Conservation (phyloP, 2,888 invertebrate genomes). For the Miltochrista miniata region DNA sequence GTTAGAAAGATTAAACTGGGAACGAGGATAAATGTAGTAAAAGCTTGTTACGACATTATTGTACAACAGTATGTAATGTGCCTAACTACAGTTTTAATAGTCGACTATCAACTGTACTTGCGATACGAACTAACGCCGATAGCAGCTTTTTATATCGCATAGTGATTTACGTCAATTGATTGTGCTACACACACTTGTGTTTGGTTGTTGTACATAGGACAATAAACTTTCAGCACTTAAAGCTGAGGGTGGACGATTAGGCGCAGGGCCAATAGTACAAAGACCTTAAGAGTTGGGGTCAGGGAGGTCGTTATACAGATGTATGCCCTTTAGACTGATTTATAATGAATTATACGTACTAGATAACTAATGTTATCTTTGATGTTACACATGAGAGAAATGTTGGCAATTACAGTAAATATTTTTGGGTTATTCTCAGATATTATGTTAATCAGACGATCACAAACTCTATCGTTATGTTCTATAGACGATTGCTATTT, state of each 20-base stretch:
- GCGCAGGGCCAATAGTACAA: slow-evolving; percentile 40
- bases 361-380: slow-evolving; percentile 13
- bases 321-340: slow-evolving; percentile 29
- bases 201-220: slow-evolving; percentile 33
- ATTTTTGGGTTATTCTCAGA: neutral
- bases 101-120: too few species aligned
- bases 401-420: neutral
- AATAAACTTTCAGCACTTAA: slow-evolving; percentile 41
- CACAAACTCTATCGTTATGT: slow-evolving; percentile 10
- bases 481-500: neutral
- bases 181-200: slow-evolving; percentile 47
- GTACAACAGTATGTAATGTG: neutral
- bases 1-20: slow-evolving; percentile 48
- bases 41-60: neutral
- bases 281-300: slow-evolving; percentile 42
- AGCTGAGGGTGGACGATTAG: slow-evolving; percentile 39
- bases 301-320: slow-evolving; percentile 36
- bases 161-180: slow-evolving; percentile 46
- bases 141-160: neutral
- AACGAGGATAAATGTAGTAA: slow-evolving; percentile 13
- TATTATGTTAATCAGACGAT: slow-evolving; percentile 3
- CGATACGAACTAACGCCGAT: neutral
- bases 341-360: slow-evolving; percentile 24
- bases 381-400: slow-evolving; percentile 6
- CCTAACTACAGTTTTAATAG: neutral